Percentiles rank a stretch among this genome's conserved stretches.
Evolutionary conservation across 2,113 vertebrate species (phyloP).

Genomic region (Tylochromis polylepis): DNA sequence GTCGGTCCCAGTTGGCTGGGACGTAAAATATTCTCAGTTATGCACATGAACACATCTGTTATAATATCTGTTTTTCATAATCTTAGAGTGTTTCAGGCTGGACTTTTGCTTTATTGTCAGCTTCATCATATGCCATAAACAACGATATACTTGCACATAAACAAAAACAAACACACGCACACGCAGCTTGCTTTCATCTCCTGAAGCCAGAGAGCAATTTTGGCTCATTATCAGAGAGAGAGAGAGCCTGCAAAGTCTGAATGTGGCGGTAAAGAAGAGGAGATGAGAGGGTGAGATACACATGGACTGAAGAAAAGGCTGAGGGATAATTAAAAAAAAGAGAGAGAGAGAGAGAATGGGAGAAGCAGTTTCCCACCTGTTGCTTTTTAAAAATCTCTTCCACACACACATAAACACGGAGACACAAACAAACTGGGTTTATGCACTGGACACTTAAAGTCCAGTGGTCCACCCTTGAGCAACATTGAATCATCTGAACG

Average conservation of each 20-base stretch:
- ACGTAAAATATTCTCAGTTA: not conserved
- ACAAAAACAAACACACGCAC: slow-evolving; percentile 33
- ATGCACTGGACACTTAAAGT: not conserved
- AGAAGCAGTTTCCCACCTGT: slow-evolving; percentile 50
- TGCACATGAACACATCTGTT: not conserved
- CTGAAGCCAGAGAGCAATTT: slow-evolving; percentile 68
- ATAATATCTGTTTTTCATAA: slow-evolving; percentile 1
- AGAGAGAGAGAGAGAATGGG: slow-evolving; percentile 1
- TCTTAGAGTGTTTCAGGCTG: not conserved
- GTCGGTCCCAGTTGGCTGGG: not conserved
- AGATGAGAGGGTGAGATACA: slow-evolving; percentile 51
- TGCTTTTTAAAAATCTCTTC: slow-evolving; percentile 7
- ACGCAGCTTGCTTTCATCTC: slow-evolving; percentile 66
- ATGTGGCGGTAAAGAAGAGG: slow-evolving; percentile 42
- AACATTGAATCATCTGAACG: not conserved
- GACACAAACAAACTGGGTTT: not conserved
- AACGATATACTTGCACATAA: slow-evolving; percentile 22
- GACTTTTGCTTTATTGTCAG: not conserved
- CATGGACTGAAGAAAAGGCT: slow-evolving; percentile 43
- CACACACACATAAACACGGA: not conserved
- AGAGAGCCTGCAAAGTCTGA: slow-evolving; percentile 57
- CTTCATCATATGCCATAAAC: not conserved
- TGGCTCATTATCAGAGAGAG: slow-evolving; percentile 69
- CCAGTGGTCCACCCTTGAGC: not conserved
- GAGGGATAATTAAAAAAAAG: slow-evolving; percentile 71